phyloP scores from a whole-genome alignment of 2,113 vertebrate species.

The Paramormyrops kingsleyae region DNA sequence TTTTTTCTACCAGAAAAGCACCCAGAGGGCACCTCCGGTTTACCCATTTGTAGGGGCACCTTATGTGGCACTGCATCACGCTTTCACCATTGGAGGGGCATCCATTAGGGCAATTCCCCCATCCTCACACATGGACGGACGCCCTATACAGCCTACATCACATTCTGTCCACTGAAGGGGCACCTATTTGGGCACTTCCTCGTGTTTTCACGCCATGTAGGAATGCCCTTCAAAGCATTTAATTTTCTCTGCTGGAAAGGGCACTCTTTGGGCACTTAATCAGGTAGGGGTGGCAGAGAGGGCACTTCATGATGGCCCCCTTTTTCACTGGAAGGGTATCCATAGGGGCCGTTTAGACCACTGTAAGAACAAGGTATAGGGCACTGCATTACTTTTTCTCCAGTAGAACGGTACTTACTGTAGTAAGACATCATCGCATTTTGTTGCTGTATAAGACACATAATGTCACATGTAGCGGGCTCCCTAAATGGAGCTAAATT shows the following conservation, averaged over 20 bases:
- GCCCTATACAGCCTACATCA: not conserved
- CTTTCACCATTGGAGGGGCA: not conserved
- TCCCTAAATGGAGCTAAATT: not conserved
- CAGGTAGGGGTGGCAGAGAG: not conserved
- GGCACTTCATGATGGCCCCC: not conserved
- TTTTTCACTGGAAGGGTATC: not conserved
- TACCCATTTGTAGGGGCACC: not conserved
- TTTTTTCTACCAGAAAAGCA: not conserved
- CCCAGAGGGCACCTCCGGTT: not conserved
- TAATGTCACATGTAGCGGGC: not conserved
- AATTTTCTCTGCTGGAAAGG: not conserved
- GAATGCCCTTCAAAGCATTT: not conserved
- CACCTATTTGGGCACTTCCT: not conserved
- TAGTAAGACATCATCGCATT: not conserved
- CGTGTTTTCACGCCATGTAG: not conserved
- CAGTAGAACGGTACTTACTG: not conserved
- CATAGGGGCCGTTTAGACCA: not conserved
- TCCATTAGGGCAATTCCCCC: not conserved
- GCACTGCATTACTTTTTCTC: not conserved
- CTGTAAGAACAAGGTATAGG: not conserved
- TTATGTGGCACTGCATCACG: not conserved
- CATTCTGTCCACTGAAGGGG: not conserved
- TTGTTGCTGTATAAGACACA: not conserved
- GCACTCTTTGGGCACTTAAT: not conserved
- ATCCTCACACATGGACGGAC: not conserved